Percentiles rank a stretch among this genome's conserved stretches.
Conservation (phyloP, 2,113 vertebrate species). For the Motacilla alba region DNA sequence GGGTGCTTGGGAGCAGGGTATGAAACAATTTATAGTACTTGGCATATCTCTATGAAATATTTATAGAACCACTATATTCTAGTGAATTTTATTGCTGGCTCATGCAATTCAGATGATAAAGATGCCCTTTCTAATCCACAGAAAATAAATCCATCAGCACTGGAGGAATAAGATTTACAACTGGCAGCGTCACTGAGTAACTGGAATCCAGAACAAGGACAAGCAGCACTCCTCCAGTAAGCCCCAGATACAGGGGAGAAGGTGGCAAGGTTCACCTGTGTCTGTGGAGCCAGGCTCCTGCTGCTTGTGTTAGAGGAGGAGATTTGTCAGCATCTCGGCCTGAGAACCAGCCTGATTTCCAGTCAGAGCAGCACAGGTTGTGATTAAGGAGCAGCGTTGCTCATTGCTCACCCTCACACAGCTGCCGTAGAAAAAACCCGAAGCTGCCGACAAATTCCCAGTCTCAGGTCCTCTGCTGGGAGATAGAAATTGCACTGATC, state of each 20-base stretch:
- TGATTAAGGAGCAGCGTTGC: background rate
- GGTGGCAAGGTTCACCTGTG: background rate
- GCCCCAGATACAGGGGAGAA: background rate
- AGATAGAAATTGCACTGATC: background rate
- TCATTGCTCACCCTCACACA: background rate
- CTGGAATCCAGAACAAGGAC: background rate
- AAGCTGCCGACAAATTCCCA: background rate
- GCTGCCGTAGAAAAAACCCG: accelerated
- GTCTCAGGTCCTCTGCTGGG: background rate
- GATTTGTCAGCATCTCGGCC: background rate
- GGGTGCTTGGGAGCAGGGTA: background rate
- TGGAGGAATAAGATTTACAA: background rate
- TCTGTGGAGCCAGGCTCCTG: accelerated
- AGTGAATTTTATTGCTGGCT: background rate
- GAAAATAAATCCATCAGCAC: background rate
- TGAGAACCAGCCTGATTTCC: background rate
- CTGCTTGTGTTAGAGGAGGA: background rate
- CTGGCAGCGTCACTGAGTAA: accelerated
- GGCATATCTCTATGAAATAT: background rate
- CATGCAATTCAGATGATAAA: background rate
- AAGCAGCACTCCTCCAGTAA: background rate
- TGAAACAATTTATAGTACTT: background rate
- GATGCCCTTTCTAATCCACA: background rate
- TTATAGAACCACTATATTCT: background rate
- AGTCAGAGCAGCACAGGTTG: background rate